Base-by-base conservation (phyloP, 1,140 invertebrate genomes). In the Ruditapes philippinarum region DNA sequence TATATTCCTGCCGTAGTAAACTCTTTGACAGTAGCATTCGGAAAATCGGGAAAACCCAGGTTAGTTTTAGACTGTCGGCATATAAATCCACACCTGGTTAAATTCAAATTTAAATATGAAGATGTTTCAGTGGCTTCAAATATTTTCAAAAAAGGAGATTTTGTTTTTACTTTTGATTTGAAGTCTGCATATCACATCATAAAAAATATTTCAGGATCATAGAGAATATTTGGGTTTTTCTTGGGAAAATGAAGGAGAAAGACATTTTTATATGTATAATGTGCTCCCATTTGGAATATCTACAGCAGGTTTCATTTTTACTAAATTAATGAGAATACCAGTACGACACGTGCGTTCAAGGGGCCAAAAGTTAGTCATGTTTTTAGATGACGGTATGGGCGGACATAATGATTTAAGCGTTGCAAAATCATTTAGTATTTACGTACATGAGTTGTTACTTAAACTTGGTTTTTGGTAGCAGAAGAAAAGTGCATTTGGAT, bases 331-430 rank as follows among this genome's bases (percentile, higher is more conserved):
- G 65, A 40, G 65, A 40, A 36, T 40, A n/a, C 12, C 7, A 31
- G 65, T 31, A 68, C 28, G 12, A 45, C 80, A 28, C 81, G 65
- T 65, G 38, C 81, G 80, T 68, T 74, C 84, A 1, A 7, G 49
- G 33, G 83, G 89, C 38, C 5, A 40, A 11, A 87, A 57, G 78
- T 22, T 90, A 25, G 49, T 90, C 31, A 84, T 83, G 62, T 88
- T 74, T 83, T 33, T 90, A n/a, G 89, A 90, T 42, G 89, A 90
- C 42, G 84, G 89, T 38, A 22, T 90, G 22, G 89, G 78, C 2
- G 89, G 89, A 40, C 31, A 42, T 36, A 14, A 22, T 22, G 33
- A 22, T 36, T 62, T 76, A 2, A 54, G 38, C 0, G 17, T 38
- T n/a, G 73, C 81, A n/a, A 9, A 38, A 5, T 0, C 54, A 0